Base-by-base conservation (phyloP, 2,888 invertebrate genomes). In the Leptura quadrifasciata region DNA sequence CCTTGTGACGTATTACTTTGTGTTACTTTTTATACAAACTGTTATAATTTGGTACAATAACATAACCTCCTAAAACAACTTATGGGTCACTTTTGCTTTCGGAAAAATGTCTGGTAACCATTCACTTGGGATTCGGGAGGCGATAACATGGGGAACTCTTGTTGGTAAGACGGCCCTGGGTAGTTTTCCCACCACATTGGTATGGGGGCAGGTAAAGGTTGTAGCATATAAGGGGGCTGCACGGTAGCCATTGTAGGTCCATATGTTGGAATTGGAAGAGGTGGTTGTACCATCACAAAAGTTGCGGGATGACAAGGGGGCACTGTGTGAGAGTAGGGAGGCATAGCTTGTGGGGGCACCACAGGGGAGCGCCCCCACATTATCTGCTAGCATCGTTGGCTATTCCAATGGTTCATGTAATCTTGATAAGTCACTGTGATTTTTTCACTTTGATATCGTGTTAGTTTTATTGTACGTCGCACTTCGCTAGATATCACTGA, bases 391-490 rank as follows among this genome's bases (percentile, higher is more conserved):
- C 94, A 94, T 83, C 93, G 92, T 86, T 93, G 92, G 82, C 89
- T 91, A 80, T 92, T 91, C 91, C 92, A 92, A 83, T 92, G 91
- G 87, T 90, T 92, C 89, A 94, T 91, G 89, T 97, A 97, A 83
- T 97, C 96, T 87, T 93, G 93, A 91, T 97, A 97, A 80, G 94
- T 93, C 86, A 96, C 96, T 58, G 96, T 96, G 77, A 98, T 93
- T 91, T 97, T 97, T 90, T 98, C 98, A 85, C 98, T 98, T 89
- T 97, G 97, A 90, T 99, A 99, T 84, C 98, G 95, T 71, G 98
- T 98, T 86, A 99, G 91, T 90, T 97, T 97, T 88, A 99, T 95
- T 88, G 95, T 94, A 86, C 95, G 94, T 74, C 98, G 93, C 86
- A 95, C 91, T 73, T 97, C 97, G 27, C 94, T 93, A n/a, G 96